Conservation (phyloP, 2,797 vertebrate genomes). For the Prionace glauca region DNA sequence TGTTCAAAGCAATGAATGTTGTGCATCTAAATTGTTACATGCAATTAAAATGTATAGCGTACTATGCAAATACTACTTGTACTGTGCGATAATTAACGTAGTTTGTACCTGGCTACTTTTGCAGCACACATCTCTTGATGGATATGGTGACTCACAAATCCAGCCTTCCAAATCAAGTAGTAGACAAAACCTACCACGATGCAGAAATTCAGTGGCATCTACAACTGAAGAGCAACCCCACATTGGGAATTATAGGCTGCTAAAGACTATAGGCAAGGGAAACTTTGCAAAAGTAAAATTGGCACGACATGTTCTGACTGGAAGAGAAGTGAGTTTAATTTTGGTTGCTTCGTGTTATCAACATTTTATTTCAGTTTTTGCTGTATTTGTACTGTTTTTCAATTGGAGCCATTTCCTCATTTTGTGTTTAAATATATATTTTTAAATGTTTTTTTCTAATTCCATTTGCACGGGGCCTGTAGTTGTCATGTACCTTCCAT, state of each 20-base stretch:
- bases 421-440: slow-evolving; percentile 5
- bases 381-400: neutral
- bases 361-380: neutral
- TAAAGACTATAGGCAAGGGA: slow-evolving; percentile 93
- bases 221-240: slow-evolving; percentile 85
- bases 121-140: slow-evolving; percentile 84
- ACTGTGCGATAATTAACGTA: neutral
- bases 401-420: neutral
- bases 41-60: neutral
- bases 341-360: neutral
- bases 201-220: slow-evolving; percentile 82
- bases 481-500: neutral
- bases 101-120: slow-evolving; percentile 42
- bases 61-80: neutral
- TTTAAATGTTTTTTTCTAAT: neutral
- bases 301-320: slow-evolving; percentile 84
- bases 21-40: neutral
- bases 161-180: slow-evolving; percentile 80
- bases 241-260: slow-evolving; percentile 86
- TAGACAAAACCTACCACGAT: slow-evolving; percentile 81
- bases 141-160: slow-evolving; percentile 67
- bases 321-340: slow-evolving; percentile 77
- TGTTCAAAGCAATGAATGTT: neutral
- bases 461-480: neutral
- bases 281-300: slow-evolving; percentile 94